Percentiles rank a stretch among this genome's conserved stretches.
These are phyloP conservation scores for Tetramorium simillimum DNA, from an alignment of 1,140 invertebrate species.

Conservation along the genomic window DNA sequence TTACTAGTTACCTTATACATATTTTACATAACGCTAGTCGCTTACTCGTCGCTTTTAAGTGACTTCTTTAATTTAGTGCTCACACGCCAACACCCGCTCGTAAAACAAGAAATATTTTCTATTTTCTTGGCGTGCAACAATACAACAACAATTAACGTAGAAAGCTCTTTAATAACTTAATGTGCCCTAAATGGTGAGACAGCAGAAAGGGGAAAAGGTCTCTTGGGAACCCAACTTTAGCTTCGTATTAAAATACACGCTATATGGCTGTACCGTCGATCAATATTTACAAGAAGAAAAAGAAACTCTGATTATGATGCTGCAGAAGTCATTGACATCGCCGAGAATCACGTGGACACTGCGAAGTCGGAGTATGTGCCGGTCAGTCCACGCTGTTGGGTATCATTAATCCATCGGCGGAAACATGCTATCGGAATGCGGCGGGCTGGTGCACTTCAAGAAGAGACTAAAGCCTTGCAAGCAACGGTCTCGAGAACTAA, in stretches of 20 bases:
- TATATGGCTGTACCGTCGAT: neutral
- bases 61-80: neutral
- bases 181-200: neutral
- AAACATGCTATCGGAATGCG: conserved; percentile 76
- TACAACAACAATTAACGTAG: neutral
- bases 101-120: neutral
- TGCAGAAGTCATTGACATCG: conserved; percentile 19
- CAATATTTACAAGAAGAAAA: neutral
- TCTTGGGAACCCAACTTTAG: neutral
- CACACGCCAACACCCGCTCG: neutral
- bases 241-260: neutral
- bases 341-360: conserved; percentile 5
- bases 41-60: neutral
- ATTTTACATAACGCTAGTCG: neutral
- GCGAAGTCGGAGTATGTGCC: conserved; percentile 38
- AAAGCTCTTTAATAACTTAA: neutral
- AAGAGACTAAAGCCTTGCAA: conserved; percentile 76
- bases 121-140: neutral
- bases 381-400: conserved; percentile 66
- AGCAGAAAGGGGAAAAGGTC: neutral
- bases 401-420: conserved; percentile 60
- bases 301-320: conserved; percentile 40
- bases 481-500: conserved; percentile 61
- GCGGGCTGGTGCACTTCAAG: conserved; percentile 74
- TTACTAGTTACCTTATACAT: too few relatives aligned